Conservation (phyloP, 1,140 invertebrate species). For the Aplysia californica region DNA sequence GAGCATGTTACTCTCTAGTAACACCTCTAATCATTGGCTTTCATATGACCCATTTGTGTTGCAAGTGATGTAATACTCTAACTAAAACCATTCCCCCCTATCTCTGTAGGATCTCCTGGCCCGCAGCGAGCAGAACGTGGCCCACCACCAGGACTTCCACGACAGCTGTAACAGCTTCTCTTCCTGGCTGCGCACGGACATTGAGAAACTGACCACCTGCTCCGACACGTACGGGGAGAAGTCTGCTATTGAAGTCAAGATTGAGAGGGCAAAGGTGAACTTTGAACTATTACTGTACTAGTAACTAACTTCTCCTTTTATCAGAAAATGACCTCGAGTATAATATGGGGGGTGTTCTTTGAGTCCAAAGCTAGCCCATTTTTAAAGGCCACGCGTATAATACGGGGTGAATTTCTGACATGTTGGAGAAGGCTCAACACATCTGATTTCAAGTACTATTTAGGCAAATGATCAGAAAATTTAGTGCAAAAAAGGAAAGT, state of each 20-base stretch:
- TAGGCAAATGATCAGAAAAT: background rate
- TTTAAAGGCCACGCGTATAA: no score
- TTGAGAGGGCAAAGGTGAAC: conserved; percentile 81
- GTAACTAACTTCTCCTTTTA: no score
- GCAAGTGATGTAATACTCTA: background rate
- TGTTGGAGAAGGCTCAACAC: no score
- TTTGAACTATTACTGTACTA: no score
- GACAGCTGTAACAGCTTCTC: conserved; percentile 90
- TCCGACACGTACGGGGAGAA: conserved; percentile 95
- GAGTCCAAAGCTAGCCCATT: no score
- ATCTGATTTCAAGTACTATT: background rate
- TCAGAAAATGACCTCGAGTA: no score
- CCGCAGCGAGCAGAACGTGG: conserved; percentile 70
- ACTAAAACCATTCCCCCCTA: background rate
- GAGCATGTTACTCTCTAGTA: no score
- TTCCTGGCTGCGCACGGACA: conserved; percentile 89
- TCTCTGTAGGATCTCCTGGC: conserved; percentile 70
- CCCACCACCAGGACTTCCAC: conserved; percentile 59
- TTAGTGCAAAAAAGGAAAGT: background rate
- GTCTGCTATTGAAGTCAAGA: conserved; percentile 78
- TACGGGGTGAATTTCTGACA: no score
- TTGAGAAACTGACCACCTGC: conserved; percentile 91
- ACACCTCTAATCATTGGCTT: no score
- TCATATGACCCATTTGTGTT: no score
- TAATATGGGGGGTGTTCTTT: no score